A percentile compares a stretch with the other conserved stretches of the same genome.
Evolutionary conservation across 2,888 invertebrate species (phyloP).

Genomic region (Xanthia icteritia): DNA sequence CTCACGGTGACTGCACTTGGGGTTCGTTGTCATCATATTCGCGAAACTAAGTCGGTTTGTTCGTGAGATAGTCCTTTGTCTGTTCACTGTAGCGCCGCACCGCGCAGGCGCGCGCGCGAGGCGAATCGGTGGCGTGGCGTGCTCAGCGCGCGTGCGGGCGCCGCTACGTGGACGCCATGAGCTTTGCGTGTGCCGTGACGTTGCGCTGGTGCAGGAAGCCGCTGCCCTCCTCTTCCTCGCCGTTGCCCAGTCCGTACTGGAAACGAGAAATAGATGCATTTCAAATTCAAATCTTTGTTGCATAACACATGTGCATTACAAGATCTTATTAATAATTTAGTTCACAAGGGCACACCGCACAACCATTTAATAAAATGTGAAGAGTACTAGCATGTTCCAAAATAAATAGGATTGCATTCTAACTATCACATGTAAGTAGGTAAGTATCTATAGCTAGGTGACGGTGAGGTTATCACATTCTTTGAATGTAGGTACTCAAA

Average conservation of each 20-base stretch:
- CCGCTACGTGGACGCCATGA: conserved; percentile 95
- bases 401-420: no score
- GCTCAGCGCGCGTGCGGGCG: conserved; percentile 53
- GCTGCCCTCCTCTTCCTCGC: conserved; percentile 91
- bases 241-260: conserved; percentile 85
- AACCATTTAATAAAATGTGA: no score
- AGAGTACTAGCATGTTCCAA: no score
- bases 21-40: conserved; percentile 16
- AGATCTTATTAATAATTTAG: no score
- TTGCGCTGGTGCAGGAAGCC: conserved; percentile 96
- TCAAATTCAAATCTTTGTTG: no score
- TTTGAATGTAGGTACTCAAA: no score
- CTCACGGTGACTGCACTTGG: conserved; percentile 21
- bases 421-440: no score
- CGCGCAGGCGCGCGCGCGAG: background rate
- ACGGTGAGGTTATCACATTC: no score
- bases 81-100: conserved; percentile 5
- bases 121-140: background rate
- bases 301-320: no score
- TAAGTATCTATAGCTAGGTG: no score
- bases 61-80: conserved; percentile 16
- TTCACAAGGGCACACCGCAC: no score
- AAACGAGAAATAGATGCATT: conserved; percentile 34
- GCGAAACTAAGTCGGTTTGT: conserved; percentile 5
- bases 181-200: conserved; percentile 95